Percentiles rank a stretch among this genome's conserved stretches.
These are phyloP conservation scores for Noctua comes DNA, from an alignment of 2,888 invertebrate species.

Conservation along the genomic window DNA sequence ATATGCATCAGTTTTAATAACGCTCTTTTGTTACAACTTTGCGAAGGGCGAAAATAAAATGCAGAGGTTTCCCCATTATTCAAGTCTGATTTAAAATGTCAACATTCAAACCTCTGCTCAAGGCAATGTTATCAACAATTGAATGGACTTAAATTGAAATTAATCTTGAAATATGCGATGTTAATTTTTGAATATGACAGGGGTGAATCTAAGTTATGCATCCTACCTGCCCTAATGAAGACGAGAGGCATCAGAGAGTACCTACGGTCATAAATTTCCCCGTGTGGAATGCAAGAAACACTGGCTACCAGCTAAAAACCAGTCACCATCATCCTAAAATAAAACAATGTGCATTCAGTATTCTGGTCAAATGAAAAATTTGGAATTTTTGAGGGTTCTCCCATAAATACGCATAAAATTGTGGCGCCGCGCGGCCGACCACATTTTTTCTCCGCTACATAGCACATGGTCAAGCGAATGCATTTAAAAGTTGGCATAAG, in stretches of 20 bases:
- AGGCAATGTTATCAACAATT: slow-evolving; percentile 12
- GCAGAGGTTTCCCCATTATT: slow-evolving; percentile 33
- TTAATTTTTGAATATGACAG: slow-evolving; percentile 14
- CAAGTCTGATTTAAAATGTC: slow-evolving; percentile 35
- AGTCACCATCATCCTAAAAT: slow-evolving; percentile 51
- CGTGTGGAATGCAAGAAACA: slow-evolving; percentile 33
- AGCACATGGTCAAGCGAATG: slow-evolving; percentile 62
- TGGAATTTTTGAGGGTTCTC: slow-evolving; percentile 53
- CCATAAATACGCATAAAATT: slow-evolving; percentile 58
- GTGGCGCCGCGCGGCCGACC: slow-evolving; percentile 54
- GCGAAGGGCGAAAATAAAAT: slow-evolving; percentile 41
- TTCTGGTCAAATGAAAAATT: slow-evolving; percentile 52
- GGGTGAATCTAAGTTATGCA: slow-evolving; percentile 12
- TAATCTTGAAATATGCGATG: slow-evolving; percentile 18
- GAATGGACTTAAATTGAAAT: slow-evolving; percentile 18
- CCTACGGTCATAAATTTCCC: slow-evolving; percentile 24
- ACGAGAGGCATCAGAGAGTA: slow-evolving; percentile 17
- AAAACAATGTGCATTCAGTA: slow-evolving; percentile 54
- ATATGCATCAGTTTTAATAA: slow-evolving; percentile 30
- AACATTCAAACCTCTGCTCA: slow-evolving; percentile 23
- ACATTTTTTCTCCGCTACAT: slow-evolving; percentile 64
- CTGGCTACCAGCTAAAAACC: slow-evolving; percentile 46
- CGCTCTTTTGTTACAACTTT: slow-evolving; percentile 21
- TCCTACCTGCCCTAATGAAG: slow-evolving; percentile 41
- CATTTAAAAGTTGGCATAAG: slow-evolving; percentile 68